Evolutionary conservation across 2,888 invertebrate species (phyloP).

Genomic region (Synanthedon formicaeformis): DNA sequence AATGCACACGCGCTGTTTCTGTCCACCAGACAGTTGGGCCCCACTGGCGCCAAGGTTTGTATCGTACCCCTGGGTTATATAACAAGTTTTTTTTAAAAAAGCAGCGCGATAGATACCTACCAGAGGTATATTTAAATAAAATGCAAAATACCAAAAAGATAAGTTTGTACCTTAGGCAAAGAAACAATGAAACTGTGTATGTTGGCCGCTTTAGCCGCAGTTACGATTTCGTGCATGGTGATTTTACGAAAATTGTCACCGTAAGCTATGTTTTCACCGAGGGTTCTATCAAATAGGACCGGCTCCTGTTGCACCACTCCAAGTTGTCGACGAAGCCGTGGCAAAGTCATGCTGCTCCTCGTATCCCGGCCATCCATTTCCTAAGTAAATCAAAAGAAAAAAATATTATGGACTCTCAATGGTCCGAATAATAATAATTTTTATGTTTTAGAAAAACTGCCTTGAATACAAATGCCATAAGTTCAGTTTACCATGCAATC

Average conservation of each 20-base stretch:
- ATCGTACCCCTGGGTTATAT: constrained; percentile 72
- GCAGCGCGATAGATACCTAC: too few species aligned
- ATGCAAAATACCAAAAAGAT: neutral
- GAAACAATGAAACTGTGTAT: constrained; percentile 82
- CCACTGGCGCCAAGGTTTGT: constrained; percentile 77
- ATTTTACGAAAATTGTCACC: constrained; percentile 81
- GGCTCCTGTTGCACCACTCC: constrained; percentile 90
- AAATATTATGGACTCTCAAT: neutral
- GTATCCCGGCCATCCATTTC: constrained; percentile 71
- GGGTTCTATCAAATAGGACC: constrained; percentile 83
- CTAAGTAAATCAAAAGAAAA: constrained; percentile 16
- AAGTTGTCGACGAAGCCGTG: constrained; percentile 77
- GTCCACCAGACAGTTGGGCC: constrained; percentile 77
- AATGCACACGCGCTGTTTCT: constrained; percentile 81
- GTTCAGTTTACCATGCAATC: too few species aligned
- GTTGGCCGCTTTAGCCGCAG: constrained; percentile 81
- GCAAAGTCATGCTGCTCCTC: constrained; percentile 70
- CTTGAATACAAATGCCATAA: neutral
- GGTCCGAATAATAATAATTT: neutral
- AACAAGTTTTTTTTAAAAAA: neutral
- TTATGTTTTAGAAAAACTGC: neutral
- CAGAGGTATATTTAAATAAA: neutral
- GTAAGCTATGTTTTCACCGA: constrained; percentile 88
- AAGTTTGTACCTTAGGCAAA: constrained; percentile 70
- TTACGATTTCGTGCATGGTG: constrained; percentile 78